A percentile compares a stretch with the other conserved stretches of the same genome.
Conservation (phyloP, 2,797 vertebrate genomes). For the Synanceia verrucosa region DNA sequence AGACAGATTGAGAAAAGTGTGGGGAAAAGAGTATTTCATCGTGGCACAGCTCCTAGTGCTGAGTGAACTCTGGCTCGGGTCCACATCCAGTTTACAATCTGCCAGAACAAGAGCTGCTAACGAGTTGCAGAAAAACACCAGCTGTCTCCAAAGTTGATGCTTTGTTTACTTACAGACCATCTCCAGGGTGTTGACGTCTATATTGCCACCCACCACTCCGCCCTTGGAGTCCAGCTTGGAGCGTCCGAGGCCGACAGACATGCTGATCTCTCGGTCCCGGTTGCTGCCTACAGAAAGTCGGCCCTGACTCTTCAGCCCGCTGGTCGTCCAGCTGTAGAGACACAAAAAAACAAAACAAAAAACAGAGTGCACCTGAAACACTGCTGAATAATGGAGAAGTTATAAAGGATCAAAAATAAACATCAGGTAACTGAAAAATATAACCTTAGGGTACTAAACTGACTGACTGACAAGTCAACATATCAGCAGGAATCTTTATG, state of each 20-base stretch:
- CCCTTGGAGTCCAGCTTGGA: slow-evolving; percentile 98
- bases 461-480: slow-evolving; percentile 1
- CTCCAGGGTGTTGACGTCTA: slow-evolving; percentile 98
- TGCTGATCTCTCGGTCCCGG: slow-evolving; percentile 96
- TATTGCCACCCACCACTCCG: slow-evolving; percentile 98
- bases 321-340: slow-evolving; percentile 93
- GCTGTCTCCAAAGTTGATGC: slow-evolving; percentile 10
- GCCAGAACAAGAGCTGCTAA: slow-evolving; percentile 31
- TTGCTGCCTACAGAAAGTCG: slow-evolving; percentile 97
- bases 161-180: slow-evolving; percentile 96
- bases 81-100: slow-evolving; percentile 14
- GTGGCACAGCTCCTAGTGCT: neutral
- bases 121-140: slow-evolving; percentile 31
- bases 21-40: neutral
- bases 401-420: slow-evolving; percentile 50
- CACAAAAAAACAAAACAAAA: too few species aligned
- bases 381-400: slow-evolving; percentile 51
- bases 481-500: too few species aligned
- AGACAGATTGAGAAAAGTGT: neutral
- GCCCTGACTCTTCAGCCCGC: slow-evolving; percentile 98
- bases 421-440: slow-evolving; percentile 4
- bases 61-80: slow-evolving; percentile 18
- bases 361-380: slow-evolving; percentile 29
- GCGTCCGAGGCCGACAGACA: slow-evolving; percentile 96
- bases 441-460: neutral